Evolutionary conservation across 2,888 invertebrate genomes (phyloP).

Genomic region (Odontomyia ornata): DNA sequence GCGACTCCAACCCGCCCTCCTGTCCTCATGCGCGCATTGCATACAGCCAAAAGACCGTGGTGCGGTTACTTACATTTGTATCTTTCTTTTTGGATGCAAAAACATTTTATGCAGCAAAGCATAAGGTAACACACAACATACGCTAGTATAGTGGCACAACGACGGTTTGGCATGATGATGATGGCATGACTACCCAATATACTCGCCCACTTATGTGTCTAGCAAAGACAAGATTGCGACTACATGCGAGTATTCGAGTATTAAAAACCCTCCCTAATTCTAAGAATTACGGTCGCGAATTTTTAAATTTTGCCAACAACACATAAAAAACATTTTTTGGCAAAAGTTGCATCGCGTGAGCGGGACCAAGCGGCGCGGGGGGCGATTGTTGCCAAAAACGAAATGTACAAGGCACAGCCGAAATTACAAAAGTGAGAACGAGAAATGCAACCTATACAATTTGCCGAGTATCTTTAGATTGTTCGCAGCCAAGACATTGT

Average conservation of each 20-base stretch:
- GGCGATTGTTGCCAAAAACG: neutral
- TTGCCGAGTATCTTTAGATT: neutral
- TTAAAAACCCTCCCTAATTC: slow-evolving; percentile 51
- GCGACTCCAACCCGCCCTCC: neutral
- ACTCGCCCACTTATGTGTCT: slow-evolving; percentile 50
- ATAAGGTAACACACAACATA: slow-evolving; percentile 42
- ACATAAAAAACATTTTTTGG: slow-evolving; percentile 38
- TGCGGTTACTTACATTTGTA: slow-evolving; percentile 2
- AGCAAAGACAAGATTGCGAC: slow-evolving; percentile 49
- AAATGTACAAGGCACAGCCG: neutral
- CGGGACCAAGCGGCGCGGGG: neutral
- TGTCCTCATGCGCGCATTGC: neutral
- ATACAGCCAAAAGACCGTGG: neutral
- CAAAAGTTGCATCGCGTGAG: slow-evolving; percentile 21
- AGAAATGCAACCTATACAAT: slow-evolving; percentile 24
- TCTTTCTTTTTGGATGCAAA: slow-evolving; percentile 43
- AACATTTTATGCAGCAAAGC: slow-evolving; percentile 38
- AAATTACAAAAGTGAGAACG: slow-evolving; percentile 4
- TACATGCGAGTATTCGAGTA: slow-evolving; percentile 18
- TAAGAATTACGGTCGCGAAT: slow-evolving; percentile 53
- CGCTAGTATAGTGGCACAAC: slow-evolving; percentile 27
- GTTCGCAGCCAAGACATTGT: neutral
- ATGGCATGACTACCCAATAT: slow-evolving; percentile 10
- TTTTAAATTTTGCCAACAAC: slow-evolving; percentile 47
- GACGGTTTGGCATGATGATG: neutral